Evolutionary conservation across 2,797 vertebrate species (phyloP), one percentile per base, ranked within the genome.

Genomic region (Hyperoplus lanceolatus): DNA sequence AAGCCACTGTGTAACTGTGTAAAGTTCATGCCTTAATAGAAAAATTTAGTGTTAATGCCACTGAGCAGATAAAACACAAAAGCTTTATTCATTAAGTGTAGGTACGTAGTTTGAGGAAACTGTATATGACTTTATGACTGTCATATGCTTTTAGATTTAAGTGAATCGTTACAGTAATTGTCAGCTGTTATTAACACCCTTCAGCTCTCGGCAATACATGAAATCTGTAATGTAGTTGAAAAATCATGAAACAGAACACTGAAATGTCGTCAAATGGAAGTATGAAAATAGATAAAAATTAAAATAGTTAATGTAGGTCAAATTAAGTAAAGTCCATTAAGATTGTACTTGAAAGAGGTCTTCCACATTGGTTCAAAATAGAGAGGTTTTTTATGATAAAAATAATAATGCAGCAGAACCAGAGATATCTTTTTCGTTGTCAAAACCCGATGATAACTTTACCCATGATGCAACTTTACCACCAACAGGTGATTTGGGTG

Each of bases 1-100:
- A 67, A 46, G 8, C 46, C 13, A 69, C 14, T 43, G 39, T 71
- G 14, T 54, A 8, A 36, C 59, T 65, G 29, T 69, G 43, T 10
- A 68, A 41, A 36, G 10, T 48, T 49, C 68, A 59, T 63, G 29
- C 2, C 29, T 29, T 29, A 29, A 29, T 29, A 29, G 29, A 29
- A 29, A 29, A 3, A 29, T 29, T 29, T 29, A 29, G 29, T 29
- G 3, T 29, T 29, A 29, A 29, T 29, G 29, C 29, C 29, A 29
- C 29, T 29, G 29, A 29, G 29, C 29, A 29, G 29, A 29, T 29
- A 3, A 21, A 21, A 29, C 29, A 29, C 29, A 29, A 29, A 29
- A 29, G 3, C 29, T 29, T 29, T 29, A 29, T 29, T 29, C 29
- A 29, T 29, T 29, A 29, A 29, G 29, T 29, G 29, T 29, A 29